Conservation (phyloP, 2,888 invertebrate species). For the Drosophila ezoana region DNA sequence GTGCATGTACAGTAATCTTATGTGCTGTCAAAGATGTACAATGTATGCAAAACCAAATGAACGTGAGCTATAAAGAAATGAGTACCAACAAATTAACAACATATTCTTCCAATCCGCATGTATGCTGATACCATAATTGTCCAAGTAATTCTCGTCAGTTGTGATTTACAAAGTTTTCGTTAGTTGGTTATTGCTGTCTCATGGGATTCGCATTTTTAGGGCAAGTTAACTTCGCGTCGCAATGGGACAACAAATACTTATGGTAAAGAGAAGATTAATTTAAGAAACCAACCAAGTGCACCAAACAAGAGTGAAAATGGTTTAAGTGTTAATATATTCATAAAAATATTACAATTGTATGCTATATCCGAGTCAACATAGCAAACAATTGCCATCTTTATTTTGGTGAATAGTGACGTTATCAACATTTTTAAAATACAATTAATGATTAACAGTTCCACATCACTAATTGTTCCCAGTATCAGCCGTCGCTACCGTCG, state of each 20-base stretch:
- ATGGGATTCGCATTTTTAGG: neutral
- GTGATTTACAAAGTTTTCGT: neutral
- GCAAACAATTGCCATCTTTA: neutral
- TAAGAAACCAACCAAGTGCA: neutral
- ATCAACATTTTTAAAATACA: neutral
- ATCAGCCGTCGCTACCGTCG: neutral
- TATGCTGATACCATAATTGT: neutral
- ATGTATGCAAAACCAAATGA: slow-evolving; percentile 6
- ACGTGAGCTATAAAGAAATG: neutral
- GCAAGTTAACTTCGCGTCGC: neutral
- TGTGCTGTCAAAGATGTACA: slow-evolving; percentile 1
- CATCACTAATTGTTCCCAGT: slow-evolving; percentile 14
- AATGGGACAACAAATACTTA: slow-evolving; percentile 1
- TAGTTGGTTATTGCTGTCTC: neutral
- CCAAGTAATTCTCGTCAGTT: neutral
- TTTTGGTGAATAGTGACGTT: neutral
- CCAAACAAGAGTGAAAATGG: neutral
- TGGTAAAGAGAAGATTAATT: neutral
- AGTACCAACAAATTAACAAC: neutral
- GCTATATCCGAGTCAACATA: neutral
- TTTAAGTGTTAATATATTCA: neutral
- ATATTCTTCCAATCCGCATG: neutral
- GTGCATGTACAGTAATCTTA: slow-evolving; percentile 5
- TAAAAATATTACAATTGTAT: neutral
- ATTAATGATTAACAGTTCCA: slow-evolving; percentile 17